Base-by-base conservation (phyloP, 1,140 invertebrate genomes). In the Heliconius melpomene region DNA sequence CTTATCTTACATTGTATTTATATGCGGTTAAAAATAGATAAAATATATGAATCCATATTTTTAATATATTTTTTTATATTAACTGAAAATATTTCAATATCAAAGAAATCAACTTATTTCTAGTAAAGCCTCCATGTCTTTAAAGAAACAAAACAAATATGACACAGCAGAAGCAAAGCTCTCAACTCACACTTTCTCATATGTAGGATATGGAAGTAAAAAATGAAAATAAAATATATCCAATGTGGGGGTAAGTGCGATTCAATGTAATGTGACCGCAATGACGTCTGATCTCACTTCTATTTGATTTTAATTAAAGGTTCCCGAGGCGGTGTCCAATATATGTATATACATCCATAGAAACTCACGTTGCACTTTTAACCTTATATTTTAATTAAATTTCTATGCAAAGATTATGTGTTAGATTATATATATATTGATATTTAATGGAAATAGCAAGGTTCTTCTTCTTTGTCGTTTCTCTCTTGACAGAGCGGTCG, bases 291-390 rank as follows among this genome's bases (percentile, higher is more conserved):
- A 93, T 93, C 90, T 91, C 26, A 66, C 26, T 26, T 66, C 86
- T 93, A 88, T 93, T 93, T 93, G 91, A 93, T 90, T 93, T 93
- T 86, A 93, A 92, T 93, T 91, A 92, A 88, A 84, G 81, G 83
- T 81, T 77, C 77, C 82, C 75, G 54, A 76, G 66, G 78, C 38
- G 57, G 23, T 77, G 60, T 70, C 75, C 13, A 29, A 23, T 66
- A 26, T 66, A 66, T 16, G 60, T 16, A 66, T 16, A 0, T 60
- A 9, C 16, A 29, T 29, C 26, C 60, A 13, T 13, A 26, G 60
- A 7, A 29, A 66, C 9, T 66, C 26, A 5, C 26, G 23, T 66
- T 66, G 60, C 26, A 66, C 13, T 66, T 66, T 29, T 18, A 66
- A 6, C 23, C 3, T 26, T 66, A 29, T 66, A 29, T 13, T 26